Conservation (phyloP, 2,113 vertebrate species). For the Lepidothrix coronata region DNA sequence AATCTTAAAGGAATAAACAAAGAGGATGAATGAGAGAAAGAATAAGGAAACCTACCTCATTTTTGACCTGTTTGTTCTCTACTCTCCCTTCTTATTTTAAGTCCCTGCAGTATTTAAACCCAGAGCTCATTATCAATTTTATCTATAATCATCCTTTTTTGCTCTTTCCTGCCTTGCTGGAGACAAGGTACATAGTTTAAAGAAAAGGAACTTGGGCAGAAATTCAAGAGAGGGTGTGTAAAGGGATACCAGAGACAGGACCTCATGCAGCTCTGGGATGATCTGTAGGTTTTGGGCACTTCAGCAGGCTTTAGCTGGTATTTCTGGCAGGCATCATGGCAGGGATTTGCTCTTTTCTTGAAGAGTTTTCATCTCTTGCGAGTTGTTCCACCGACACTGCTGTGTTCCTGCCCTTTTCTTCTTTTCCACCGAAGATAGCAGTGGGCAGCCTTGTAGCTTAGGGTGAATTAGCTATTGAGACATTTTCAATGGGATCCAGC, state of each 20-base stretch:
- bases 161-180: background rate
- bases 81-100: background rate
- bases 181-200: background rate
- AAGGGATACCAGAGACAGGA: background rate
- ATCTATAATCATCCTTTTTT: accelerated
- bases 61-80: background rate
- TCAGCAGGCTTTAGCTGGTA: background rate
- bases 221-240: background rate
- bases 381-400: background rate
- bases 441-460: background rate
- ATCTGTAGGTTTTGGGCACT: background rate
- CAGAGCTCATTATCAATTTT: background rate
- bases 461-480: background rate
- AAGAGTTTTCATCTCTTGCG: background rate
- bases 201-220: background rate
- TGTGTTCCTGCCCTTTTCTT: background rate
- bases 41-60: background rate
- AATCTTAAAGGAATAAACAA: background rate
- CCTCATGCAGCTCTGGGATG: accelerated
- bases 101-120: background rate
- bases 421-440: background rate
- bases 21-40: background rate
- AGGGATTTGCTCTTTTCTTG: background rate
- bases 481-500: background rate
- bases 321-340: background rate